Base-by-base conservation (phyloP, 1,140 invertebrate genomes). In the Drosophila varians region DNA sequence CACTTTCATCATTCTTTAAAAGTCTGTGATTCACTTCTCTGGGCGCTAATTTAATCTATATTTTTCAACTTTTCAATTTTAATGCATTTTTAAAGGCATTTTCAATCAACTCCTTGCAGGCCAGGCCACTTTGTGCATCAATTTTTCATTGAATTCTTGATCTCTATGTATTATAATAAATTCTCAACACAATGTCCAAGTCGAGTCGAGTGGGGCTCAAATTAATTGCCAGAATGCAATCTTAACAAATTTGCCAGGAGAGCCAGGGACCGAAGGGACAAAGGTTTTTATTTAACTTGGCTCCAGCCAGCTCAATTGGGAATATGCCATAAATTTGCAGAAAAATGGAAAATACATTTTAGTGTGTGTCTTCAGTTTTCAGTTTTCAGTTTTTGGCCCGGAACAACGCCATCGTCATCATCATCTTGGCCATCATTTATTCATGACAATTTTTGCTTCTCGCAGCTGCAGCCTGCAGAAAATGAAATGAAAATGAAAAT, bases 261-360 rank as follows among this genome's bases (percentile, higher is more conserved):
- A 8, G 36, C 25, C 28, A 6, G 26, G 8, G 45, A 4, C 23
- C n/a, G 45, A 0, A 14, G 26, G 28, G 51, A 66, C 64, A 45
- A 53, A 26, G 64, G 38, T 66, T 45, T 14, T 66, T 66, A 36
- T 66, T 66, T 45, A 66, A 45, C 64, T 68, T 66, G 38, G 38
- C 7, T 12, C 46, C 0, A 28, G 16, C 26, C 46, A 66, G 25
- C 47, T 65, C 71, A 60, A 64, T 71, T 78, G 79, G 70, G 55
- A 68, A 82, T 82, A 83, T 82, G 55, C 60, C 57, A 83, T 74
- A 83, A 71, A 66, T 58, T 75, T 75, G 26, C 9, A 61, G 40
- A 57, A 46, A 64, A 61, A 64, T 47, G 42, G 38, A 28, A 60
- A 47, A 64, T 38, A 66, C 46, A 60, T 58, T 58, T 56, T 66